Evolutionary conservation across 2,113 vertebrate species (phyloP), one percentile per base, ranked within the genome.

Genomic region (Arizona elegans): DNA sequence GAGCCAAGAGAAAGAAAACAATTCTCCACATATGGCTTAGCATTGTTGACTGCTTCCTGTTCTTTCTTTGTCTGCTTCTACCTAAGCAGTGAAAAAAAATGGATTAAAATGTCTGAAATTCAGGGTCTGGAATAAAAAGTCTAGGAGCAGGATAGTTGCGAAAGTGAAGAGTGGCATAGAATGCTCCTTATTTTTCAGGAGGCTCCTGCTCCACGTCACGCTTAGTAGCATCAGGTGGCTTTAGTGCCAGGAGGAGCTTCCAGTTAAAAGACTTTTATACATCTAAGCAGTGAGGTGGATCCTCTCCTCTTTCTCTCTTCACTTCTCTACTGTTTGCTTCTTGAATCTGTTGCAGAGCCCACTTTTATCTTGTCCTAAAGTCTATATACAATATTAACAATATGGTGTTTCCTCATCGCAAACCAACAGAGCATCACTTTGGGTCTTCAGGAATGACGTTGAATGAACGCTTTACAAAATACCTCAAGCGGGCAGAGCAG

Each of bases 381-480:
- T 56, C 7, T 17, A 86, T 5, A 90, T 47, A 1, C 47, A 29
- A 0, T 91, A 5, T 53, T 93, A 89, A 96, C 26, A 10, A 52
- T 91, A 62, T 94, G 94, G 10, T 52, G 0, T 92, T 87, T 95
- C 26, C 94, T 94, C 88, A 15, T 65, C 93, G 11, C 15, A 92
- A 1, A 33, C 11, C 90, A 93, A 96, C 98, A 99, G 99, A 98
- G 92, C 99, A 99, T 97, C 98, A 99, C 97, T 99, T 99, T 97
- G 98, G 98, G 17, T 98, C 99, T 38, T 98, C 98, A 95, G 98
- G 97, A 96, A 98, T 99, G 98, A 99, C 99, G 92, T 97, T 99
- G 96, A 99, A 98, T 54, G 99, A 99, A 92, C 98, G 99, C 88
- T 99, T 99, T 98, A 98, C 99, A 97, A 97, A 99, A 97, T 99